phyloP scores from a whole-genome alignment of 2,888 invertebrate species.

The Coelopa pilipes region DNA sequence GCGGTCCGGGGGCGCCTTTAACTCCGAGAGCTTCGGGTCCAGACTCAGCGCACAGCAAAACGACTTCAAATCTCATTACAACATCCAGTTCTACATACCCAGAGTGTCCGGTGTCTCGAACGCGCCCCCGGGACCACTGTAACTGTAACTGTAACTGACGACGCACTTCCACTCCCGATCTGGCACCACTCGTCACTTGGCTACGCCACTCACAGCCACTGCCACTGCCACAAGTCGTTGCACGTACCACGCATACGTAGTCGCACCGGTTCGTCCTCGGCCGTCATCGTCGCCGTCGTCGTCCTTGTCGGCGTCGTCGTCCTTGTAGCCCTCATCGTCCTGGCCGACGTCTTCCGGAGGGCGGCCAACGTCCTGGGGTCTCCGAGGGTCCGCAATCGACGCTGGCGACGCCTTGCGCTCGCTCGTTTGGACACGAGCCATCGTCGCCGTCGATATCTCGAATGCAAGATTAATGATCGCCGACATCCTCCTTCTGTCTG shows the following conservation, averaged over 20 bases:
- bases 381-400: conserved; percentile 2
- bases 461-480: conserved; percentile 37
- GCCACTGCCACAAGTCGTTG: background rate
- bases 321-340: too few species aligned
- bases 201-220: too few species aligned
- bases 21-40: background rate
- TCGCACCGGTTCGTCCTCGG: too few species aligned
- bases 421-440: background rate
- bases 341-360: too few species aligned
- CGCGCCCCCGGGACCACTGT: background rate
- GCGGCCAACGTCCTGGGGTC: background rate
- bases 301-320: too few species aligned
- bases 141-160: conserved; percentile 20
- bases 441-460: background rate
- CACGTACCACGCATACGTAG: too few species aligned
- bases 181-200: background rate
- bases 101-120: conserved; percentile 24
- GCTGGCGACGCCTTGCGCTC: conserved; percentile 35
- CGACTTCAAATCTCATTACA: conserved; percentile 54
- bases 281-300: too few species aligned
- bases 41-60: conserved; percentile 28
- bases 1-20: too few species aligned
- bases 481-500: too few species aligned
- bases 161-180: conserved; percentile 15
- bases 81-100: conserved; percentile 63